Conservation (phyloP, 64 coral and sea anemone genomes). For the Platygyra sinensis region DNA sequence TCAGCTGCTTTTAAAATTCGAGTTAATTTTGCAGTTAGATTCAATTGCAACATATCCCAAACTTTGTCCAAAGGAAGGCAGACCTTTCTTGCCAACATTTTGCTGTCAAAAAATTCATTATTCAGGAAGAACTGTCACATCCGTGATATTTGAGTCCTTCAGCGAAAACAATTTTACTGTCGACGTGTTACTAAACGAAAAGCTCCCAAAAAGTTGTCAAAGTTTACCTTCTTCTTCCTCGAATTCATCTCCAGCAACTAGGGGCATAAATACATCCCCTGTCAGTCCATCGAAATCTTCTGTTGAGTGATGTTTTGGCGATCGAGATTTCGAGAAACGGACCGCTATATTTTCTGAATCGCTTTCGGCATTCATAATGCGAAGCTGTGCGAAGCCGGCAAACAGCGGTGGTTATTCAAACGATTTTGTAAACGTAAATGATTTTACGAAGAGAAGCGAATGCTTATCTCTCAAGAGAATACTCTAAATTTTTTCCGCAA, state of each 20-base stretch:
- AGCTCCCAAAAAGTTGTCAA: neutral
- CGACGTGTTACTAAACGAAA: neutral
- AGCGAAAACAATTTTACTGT: neutral
- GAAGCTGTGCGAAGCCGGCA: neutral
- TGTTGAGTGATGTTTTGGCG: neutral
- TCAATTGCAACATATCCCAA: no score
- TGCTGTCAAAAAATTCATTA: no score
- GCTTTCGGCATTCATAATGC: neutral
- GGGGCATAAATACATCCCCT: conserved; percentile 10
- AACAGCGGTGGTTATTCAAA: neutral
- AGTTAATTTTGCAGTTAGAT: no score
- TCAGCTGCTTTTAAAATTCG: no score
- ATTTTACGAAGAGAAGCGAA: neutral
- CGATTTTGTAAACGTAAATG: neutral
- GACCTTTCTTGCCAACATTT: no score
- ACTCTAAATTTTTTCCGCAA: neutral
- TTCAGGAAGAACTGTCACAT: no score
- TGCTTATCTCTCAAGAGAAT: neutral
- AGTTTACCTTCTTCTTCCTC: conserved; percentile 10
- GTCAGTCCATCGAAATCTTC: neutral
- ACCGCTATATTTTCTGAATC: neutral
- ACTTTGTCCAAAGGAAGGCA: no score
- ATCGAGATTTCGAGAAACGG: conserved; percentile 17
- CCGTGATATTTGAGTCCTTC: no score
- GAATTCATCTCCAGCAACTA: conserved; percentile 28